Evolutionary conservation across 1,140 invertebrate genomes (phyloP).

Genomic region (Dolichoris vasculosae): DNA sequence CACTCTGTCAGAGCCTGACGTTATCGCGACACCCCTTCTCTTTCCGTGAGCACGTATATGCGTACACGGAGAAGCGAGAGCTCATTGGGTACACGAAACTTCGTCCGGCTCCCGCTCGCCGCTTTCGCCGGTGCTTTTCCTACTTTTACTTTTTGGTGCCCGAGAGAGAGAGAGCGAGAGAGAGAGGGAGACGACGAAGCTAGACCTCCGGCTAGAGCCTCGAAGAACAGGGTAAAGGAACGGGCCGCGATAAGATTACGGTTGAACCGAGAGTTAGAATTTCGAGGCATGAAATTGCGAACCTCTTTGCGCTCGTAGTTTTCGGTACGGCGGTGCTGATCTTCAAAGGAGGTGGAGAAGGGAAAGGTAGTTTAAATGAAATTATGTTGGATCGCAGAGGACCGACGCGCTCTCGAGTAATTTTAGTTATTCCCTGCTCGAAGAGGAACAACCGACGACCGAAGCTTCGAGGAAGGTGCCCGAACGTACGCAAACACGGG

Average conservation of each 20-base stretch:
- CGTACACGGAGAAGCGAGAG: not conserved
- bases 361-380: not conserved
- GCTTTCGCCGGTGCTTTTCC: conserved; percentile 27
- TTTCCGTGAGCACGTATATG: conserved; percentile 49
- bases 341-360: not conserved
- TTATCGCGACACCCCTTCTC: conserved; percentile 75
- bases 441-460: too few relatives aligned
- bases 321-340: conserved; percentile 31
- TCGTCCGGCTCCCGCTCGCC: conserved; percentile 43
- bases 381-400: not conserved
- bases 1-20: conserved; percentile 76
- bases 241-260: conserved; percentile 70
- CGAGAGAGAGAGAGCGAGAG: too few relatives aligned
- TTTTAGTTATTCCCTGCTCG: not conserved
- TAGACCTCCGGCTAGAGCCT: conserved; percentile 1
- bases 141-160: conserved; percentile 35
- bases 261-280: conserved; percentile 69
- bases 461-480: too few relatives aligned
- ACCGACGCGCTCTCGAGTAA: not conserved
- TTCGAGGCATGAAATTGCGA: conserved; percentile 62
- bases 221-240: conserved; percentile 42
- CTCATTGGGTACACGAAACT: conserved; percentile 38
- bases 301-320: conserved; percentile 52
- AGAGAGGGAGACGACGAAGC: too few relatives aligned
- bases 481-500: not conserved